A percentile compares a stretch with the other conserved stretches of the same genome.
phyloP scores from a whole-genome alignment of 2,888 invertebrate genomes.

The Nasonovia ribisnigri region DNA sequence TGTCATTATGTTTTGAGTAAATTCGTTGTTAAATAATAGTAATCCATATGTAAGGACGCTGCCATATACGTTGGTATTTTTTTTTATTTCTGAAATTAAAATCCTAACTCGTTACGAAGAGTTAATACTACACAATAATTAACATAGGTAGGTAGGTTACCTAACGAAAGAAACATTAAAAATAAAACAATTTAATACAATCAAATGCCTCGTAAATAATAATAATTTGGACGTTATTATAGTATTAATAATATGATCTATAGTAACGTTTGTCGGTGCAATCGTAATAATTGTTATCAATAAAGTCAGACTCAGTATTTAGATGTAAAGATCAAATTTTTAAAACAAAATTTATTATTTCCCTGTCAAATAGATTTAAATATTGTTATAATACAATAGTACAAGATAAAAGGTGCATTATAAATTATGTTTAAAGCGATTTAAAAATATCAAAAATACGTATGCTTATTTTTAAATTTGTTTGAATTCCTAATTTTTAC shows the following conservation, averaged over 20 bases:
- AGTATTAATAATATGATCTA: not conserved
- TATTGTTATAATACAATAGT: not conserved
- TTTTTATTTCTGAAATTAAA: not conserved
- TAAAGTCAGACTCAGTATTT: not conserved
- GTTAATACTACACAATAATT: not conserved
- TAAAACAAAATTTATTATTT: not conserved
- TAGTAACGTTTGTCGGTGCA: not conserved
- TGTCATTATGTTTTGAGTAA: not conserved
- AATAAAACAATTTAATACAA: not conserved
- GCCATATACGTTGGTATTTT: not conserved
- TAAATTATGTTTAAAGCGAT: not conserved
- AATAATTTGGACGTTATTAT: not conserved
- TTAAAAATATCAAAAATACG: not conserved
- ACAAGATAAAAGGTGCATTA: not conserved
- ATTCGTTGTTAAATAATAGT: not conserved
- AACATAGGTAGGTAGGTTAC: not conserved
- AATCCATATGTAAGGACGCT: not conserved
- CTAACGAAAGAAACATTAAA: not conserved
- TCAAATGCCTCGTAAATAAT: not conserved
- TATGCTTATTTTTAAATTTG: not conserved
- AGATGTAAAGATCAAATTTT: not conserved
- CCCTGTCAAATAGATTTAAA: not conserved
- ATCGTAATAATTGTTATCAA: not conserved
- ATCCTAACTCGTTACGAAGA: not conserved
- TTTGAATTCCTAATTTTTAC: not conserved